phyloP scores from a whole-genome alignment of 2,888 invertebrate species.

The Caenorhabditis sulstoni region DNA sequence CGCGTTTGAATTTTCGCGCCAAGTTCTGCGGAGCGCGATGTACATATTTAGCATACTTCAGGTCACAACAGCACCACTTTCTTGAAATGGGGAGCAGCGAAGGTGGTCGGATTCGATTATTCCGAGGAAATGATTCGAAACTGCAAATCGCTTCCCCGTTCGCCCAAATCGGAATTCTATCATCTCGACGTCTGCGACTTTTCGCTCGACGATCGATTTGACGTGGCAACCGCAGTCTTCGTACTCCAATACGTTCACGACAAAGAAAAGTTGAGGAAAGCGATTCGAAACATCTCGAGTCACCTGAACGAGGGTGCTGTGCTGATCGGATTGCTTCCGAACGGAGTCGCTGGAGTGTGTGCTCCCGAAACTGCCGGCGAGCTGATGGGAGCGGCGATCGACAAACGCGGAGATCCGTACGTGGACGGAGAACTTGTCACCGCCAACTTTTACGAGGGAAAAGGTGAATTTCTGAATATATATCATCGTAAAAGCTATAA shows the following conservation, averaged over 20 bases:
- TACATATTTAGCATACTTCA: slow-evolving; percentile 1
- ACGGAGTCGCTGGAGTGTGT: slow-evolving; percentile 33
- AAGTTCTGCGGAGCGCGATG: too few relatives aligned
- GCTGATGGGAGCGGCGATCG: slow-evolving; percentile 43
- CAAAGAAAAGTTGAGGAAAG: slow-evolving; percentile 31
- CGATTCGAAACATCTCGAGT: slow-evolving; percentile 23
- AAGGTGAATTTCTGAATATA: slow-evolving; percentile 9
- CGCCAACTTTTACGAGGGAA: slow-evolving; percentile 46
- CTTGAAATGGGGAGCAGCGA: slow-evolving; percentile 36
- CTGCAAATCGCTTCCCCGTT: slow-evolving; percentile 14
- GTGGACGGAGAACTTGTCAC: slow-evolving; percentile 50
- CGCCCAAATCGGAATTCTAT: slow-evolving; percentile 11
- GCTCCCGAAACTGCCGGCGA: slow-evolving; percentile 28
- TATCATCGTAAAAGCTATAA: too few relatives aligned
- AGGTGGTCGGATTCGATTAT: slow-evolving; percentile 49
- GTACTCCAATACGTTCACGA: slow-evolving; percentile 55
- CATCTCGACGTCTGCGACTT: slow-evolving; percentile 42
- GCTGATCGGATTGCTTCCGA: slow-evolving; percentile 42
- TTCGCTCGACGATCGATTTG: slow-evolving; percentile 17
- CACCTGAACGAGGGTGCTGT: slow-evolving; percentile 26
- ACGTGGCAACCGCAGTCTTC: slow-evolving; percentile 52
- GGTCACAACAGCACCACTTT: slow-evolving; percentile 36
- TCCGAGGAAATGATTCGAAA: slow-evolving; percentile 48
- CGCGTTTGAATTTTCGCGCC: too few relatives aligned
- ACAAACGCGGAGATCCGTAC: slow-evolving; percentile 27